Evolutionary conservation across 2,113 vertebrate genomes (phyloP).

Genomic region (Myxocyprinus asiaticus): DNA sequence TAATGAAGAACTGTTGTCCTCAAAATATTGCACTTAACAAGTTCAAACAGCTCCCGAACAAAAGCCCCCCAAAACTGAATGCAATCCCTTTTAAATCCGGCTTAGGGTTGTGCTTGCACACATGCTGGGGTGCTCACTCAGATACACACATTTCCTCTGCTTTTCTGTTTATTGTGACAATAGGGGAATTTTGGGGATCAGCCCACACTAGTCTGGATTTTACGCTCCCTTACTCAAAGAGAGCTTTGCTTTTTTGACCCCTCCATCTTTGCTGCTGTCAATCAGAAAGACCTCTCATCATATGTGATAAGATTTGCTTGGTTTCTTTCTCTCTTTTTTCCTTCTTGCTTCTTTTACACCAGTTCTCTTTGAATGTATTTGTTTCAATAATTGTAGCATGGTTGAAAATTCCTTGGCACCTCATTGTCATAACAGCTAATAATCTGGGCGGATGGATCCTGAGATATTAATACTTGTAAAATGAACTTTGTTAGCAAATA

Average conservation of each 20-base stretch:
- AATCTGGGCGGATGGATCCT: no score
- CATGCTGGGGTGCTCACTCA: conserved; percentile 39
- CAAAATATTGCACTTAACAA: conserved; percentile 26
- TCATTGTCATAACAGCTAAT: no score
- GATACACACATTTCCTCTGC: conserved; percentile 49
- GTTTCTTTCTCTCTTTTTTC: conserved; percentile 14
- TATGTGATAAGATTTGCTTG: conserved; percentile 31
- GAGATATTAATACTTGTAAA: no score
- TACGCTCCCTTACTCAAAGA: conserved; percentile 52
- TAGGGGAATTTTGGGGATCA: conserved; percentile 55
- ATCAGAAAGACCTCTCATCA: conserved; percentile 38
- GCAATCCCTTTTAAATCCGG: conserved; percentile 48
- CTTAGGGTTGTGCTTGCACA: conserved; percentile 50
- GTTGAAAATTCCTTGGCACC: no score
- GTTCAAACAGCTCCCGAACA: conserved; percentile 44
- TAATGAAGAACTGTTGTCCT: conserved; percentile 25
- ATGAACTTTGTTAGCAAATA: no score
- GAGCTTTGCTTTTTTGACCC: conserved; percentile 42
- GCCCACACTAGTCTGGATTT: conserved; percentile 49
- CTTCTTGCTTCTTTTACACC: background rate
- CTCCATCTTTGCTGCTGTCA: conserved; percentile 28
- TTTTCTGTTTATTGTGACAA: conserved; percentile 60
- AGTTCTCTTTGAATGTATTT: no score
- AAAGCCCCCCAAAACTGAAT: conserved; percentile 40
- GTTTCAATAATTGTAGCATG: no score